These are phyloP conservation scores for Zygogramma bicolorata DNA, from an alignment of 2,888 invertebrate genomes.

Conservation along the genomic window DNA sequence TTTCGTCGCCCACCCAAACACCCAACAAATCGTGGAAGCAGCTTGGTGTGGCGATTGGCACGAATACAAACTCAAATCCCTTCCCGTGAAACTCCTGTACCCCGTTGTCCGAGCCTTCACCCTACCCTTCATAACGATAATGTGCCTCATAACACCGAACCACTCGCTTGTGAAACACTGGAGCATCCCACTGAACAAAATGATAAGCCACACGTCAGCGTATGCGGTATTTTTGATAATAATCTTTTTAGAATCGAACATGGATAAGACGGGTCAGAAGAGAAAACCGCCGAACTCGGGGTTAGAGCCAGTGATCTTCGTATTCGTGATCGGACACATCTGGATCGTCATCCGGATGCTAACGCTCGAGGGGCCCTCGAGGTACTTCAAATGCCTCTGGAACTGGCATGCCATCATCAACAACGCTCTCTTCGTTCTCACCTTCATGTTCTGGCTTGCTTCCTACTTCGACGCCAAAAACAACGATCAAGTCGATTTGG, in stretches of 20 bases:
- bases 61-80: slow-evolving; percentile 62
- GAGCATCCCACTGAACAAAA: slow-evolving; percentile 78
- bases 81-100: slow-evolving; percentile 51
- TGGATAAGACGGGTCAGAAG: slow-evolving; percentile 71
- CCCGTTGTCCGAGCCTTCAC: slow-evolving; percentile 63
- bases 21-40: slow-evolving; percentile 76
- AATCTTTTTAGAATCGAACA: slow-evolving; percentile 73
- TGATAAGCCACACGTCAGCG: slow-evolving; percentile 76
- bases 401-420: slow-evolving; percentile 75
- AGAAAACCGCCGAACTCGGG: slow-evolving; percentile 74
- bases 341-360: slow-evolving; percentile 72
- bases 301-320: slow-evolving; percentile 62
- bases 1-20: slow-evolving; percentile 82
- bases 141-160: slow-evolving; percentile 66
- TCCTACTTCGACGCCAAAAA: slow-evolving; percentile 69
- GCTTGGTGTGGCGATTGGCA: slow-evolving; percentile 74
- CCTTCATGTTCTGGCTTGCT: slow-evolving; percentile 75
- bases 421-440: slow-evolving; percentile 71
- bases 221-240: slow-evolving; percentile 76
- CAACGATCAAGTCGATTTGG: slow-evolving; percentile 68
- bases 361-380: slow-evolving; percentile 70
- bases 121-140: slow-evolving; percentile 67
- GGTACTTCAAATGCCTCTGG: slow-evolving; percentile 73
- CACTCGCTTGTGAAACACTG: slow-evolving; percentile 69
- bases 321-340: slow-evolving; percentile 71